A percentile compares a stretch with the other conserved stretches of the same genome.
Conservation (phyloP, 1,140 invertebrate genomes). For the Bombus sibiricus region DNA sequence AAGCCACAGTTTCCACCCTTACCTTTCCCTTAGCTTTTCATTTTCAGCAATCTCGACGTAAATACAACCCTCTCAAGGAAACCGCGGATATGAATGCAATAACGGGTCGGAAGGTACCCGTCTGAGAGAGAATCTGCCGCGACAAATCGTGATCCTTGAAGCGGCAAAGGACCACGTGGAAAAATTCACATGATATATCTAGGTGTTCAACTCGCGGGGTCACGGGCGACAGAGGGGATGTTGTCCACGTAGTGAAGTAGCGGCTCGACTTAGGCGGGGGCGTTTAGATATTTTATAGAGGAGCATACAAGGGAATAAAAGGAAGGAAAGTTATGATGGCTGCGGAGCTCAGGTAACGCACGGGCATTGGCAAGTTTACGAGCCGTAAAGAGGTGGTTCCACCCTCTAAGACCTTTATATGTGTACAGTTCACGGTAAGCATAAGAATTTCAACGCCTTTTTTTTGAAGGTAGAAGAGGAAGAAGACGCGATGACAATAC, state of each 20-base stretch:
- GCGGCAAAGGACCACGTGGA: neutral
- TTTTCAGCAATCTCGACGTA: slow-evolving; percentile 12
- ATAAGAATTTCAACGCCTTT: slow-evolving; percentile 58
- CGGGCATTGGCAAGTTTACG: slow-evolving; percentile 54
- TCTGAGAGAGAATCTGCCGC: slow-evolving; percentile 13
- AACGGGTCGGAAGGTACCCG: neutral
- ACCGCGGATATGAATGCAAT: slow-evolving; percentile 38
- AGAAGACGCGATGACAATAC: slow-evolving; percentile 4
- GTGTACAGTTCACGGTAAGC: neutral
- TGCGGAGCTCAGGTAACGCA: slow-evolving; percentile 60
- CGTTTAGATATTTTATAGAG: slow-evolving; percentile 73
- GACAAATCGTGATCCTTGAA: slow-evolving; percentile 46
- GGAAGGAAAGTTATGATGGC: slow-evolving; percentile 72
- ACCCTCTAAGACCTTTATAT: slow-evolving; percentile 16
- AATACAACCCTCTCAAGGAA: neutral
- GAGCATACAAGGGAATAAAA: slow-evolving; percentile 69
- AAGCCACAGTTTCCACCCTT: too few relatives aligned
- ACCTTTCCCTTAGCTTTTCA: neutral
- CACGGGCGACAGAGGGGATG: neutral
- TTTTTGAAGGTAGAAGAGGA: neutral
- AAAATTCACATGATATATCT: slow-evolving; percentile 7
- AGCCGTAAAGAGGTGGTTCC: slow-evolving; percentile 42
- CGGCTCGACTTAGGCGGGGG: slow-evolving; percentile 64
- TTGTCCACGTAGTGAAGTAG: slow-evolving; percentile 28
- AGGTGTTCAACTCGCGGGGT: slow-evolving; percentile 22